Evolutionary conservation across 2,888 invertebrate genomes (phyloP).

Genomic region (Gerris lacustris): DNA sequence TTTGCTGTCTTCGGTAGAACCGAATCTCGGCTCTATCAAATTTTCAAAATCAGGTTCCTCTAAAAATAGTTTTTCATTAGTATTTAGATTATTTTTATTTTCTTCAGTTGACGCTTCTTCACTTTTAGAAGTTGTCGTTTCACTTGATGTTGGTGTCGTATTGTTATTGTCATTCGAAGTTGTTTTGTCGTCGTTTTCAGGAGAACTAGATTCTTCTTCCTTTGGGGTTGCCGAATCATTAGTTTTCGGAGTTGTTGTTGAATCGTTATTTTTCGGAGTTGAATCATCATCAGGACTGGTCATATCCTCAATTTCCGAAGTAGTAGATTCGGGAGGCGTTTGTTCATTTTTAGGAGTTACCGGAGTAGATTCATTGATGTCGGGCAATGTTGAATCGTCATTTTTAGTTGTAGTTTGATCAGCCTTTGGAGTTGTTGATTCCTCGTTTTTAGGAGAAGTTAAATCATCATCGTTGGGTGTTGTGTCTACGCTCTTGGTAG

Average conservation of each 20-base stretch:
- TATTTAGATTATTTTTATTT: background rate
- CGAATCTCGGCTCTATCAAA: background rate
- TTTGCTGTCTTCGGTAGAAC: background rate
- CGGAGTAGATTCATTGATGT: background rate
- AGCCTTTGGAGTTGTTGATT: slow-evolving; percentile 6
- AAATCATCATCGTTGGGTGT: background rate
- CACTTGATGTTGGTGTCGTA: background rate
- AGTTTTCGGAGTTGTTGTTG: background rate
- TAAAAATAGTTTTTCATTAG: background rate
- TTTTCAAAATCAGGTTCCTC: background rate
- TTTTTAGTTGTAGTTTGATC: slow-evolving; percentile 7
- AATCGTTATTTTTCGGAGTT: background rate
- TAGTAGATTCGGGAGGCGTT: background rate
- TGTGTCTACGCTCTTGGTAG: background rate
- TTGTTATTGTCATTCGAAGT: background rate
- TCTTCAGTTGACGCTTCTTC: background rate
- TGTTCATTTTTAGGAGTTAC: background rate
- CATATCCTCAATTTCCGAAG: background rate
- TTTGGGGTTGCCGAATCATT: background rate
- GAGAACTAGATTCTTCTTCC: slow-evolving; percentile 2
- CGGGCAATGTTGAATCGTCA: background rate
- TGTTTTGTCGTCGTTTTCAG: background rate
- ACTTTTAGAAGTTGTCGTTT: background rate
- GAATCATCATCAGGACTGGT: background rate
- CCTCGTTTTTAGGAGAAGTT: slow-evolving; percentile 1